Evolutionary conservation across 2,888 invertebrate genomes (phyloP).

Genomic region (Athrips mouffetella): DNA sequence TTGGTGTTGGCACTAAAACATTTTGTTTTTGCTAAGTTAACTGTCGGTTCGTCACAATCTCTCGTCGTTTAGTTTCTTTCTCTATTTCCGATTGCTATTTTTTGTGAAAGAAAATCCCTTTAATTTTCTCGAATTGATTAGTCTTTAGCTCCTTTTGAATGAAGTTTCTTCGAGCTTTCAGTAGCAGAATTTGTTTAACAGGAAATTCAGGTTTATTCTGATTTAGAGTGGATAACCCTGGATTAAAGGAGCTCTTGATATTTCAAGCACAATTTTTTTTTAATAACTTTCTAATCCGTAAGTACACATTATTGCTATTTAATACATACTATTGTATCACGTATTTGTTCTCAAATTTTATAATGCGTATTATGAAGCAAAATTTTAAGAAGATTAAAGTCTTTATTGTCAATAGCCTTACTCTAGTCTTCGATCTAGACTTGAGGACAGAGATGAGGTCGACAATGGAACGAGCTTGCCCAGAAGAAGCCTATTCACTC

Average conservation of each 20-base stretch:
- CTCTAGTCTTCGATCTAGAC: too few relatives aligned
- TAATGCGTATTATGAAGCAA: too few relatives aligned
- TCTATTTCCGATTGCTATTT: constrained; percentile 11
- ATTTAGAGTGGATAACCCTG: constrained; percentile 8
- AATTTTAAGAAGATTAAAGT: too few relatives aligned
- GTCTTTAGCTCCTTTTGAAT: constrained; percentile 10
- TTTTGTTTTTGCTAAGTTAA: constrained; percentile 38
- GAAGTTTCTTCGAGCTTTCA: not conserved
- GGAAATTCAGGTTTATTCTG: constrained; percentile 6
- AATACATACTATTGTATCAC: too few relatives aligned
- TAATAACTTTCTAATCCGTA: constrained; percentile 33
- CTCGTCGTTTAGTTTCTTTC: constrained; percentile 19
- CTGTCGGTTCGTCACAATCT: constrained; percentile 30
- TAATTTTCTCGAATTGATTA: constrained; percentile 13
- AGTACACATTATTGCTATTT: too few relatives aligned
- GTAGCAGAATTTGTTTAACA: not conserved
- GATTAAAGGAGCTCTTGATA: constrained; percentile 29
- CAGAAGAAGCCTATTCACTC: too few relatives aligned
- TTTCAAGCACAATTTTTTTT: too few relatives aligned
- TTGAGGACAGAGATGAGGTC: too few relatives aligned
- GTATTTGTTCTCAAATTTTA: too few relatives aligned
- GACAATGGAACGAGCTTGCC: too few relatives aligned
- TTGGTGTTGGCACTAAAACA: constrained; percentile 31
- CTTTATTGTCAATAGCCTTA: too few relatives aligned
- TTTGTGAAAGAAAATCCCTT: constrained; percentile 12